Evolutionary conservation across 2,888 invertebrate genomes (phyloP).

Genomic region (Cantharis rustica): DNA sequence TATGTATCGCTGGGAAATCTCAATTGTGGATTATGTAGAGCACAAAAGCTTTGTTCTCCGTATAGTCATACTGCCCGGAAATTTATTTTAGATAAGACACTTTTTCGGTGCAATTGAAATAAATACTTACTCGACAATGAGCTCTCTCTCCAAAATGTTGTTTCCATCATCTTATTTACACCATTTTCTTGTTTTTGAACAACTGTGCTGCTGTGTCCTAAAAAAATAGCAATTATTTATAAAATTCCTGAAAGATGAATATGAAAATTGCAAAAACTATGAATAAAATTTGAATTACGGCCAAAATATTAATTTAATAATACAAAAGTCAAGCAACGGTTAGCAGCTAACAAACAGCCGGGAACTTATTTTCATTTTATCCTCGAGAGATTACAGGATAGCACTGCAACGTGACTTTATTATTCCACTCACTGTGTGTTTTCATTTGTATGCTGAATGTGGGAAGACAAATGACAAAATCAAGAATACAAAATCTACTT

Average conservation of each 20-base stretch:
- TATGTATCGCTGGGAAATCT: neutral
- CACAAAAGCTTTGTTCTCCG: neutral
- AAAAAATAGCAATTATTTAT: neutral
- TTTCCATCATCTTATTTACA: neutral
- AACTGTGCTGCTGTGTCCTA: neutral
- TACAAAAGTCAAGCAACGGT: neutral
- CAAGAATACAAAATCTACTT: neutral
- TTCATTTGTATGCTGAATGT: neutral
- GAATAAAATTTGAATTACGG: neutral
- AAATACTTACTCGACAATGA: neutral
- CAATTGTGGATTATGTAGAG: neutral
- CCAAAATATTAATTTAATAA: neutral
- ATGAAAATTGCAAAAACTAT: neutral
- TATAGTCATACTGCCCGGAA: neutral
- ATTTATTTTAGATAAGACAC: neutral
- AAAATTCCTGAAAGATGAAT: neutral
- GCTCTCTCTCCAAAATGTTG: no score
- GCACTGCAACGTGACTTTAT: constrained; percentile 1
- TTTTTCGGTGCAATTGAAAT: neutral
- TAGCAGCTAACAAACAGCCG: neutral
- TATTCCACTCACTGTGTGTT: neutral
- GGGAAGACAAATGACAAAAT: neutral
- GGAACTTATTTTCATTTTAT: constrained; percentile 1
- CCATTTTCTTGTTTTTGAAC: neutral
- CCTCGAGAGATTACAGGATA: neutral